These are phyloP conservation scores for Pseudobourletiella spinata DNA, from an alignment of 1,140 invertebrate species.

Conservation along the genomic window DNA sequence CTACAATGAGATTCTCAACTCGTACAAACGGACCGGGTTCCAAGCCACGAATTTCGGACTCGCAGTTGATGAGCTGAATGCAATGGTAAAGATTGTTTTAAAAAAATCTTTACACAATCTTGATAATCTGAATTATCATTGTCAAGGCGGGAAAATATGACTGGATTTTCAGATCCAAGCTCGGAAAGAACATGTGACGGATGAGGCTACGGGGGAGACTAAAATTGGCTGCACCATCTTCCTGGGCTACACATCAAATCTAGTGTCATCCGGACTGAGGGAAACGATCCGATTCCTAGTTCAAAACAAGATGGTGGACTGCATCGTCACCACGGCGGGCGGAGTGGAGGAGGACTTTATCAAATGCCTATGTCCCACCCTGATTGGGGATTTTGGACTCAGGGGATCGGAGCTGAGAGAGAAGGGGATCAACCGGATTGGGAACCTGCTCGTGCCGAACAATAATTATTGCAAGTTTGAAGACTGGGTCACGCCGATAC, in stretches of 20 bases:
- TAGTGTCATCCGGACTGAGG: conserved; percentile 87
- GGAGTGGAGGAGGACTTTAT: conserved; percentile 99
- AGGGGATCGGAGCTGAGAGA: conserved; percentile 67
- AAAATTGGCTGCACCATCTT: conserved; percentile 84
- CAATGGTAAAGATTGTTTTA: conserved; percentile 72
- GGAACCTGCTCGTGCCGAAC: conserved; percentile 96
- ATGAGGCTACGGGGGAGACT: conserved; percentile 32
- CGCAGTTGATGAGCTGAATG: conserved; percentile 82
- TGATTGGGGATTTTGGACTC: conserved; percentile 80
- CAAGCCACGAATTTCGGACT: conserved; percentile 92
- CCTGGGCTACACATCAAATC: conserved; percentile 95
- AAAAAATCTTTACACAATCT: too few species aligned
- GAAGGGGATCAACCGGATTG: conserved; percentile 91
- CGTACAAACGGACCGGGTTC: conserved; percentile 77
- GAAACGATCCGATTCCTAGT: conserved; percentile 85
- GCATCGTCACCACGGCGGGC: conserved; percentile 93
- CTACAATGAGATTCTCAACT: conserved; percentile 71
- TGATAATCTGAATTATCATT: too few species aligned
- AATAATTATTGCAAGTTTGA: conserved; percentile 98
- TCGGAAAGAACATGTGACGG: conserved; percentile 22
- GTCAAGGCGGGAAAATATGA: too few species aligned
- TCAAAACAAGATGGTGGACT: conserved; percentile 87
- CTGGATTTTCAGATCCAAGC: conserved; percentile 29
- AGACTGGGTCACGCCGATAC: conserved; percentile 91
- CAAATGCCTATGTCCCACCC: conserved; percentile 93